These are phyloP conservation scores for Tetrao urogallus DNA, from an alignment of 2,113 vertebrate genomes.

Conservation along the genomic window DNA sequence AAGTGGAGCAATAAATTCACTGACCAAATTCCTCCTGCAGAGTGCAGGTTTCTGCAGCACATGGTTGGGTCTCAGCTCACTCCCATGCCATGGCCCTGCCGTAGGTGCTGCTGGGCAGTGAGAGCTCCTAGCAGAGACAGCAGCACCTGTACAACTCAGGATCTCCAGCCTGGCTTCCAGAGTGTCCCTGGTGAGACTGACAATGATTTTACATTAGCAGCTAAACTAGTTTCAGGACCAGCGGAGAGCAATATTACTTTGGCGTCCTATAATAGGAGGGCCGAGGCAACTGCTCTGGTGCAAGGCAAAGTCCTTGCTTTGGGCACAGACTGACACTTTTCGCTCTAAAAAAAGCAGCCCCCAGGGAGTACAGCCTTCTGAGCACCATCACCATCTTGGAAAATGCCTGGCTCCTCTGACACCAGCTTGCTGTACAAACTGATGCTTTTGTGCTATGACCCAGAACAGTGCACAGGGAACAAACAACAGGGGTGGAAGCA, in stretches of 20 bases:
- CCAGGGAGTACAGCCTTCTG: background rate
- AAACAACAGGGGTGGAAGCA: background rate
- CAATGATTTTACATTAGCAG: background rate
- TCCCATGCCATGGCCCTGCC: background rate
- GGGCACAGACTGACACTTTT: background rate
- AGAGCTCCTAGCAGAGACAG: background rate
- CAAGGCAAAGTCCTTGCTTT: background rate
- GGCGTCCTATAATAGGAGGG: constrained; percentile 25
- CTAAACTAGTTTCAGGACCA: constrained; percentile 66
- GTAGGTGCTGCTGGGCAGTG: background rate
- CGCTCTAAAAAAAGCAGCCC: background rate
- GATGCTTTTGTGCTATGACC: background rate
- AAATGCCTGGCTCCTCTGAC: fast-evolving
- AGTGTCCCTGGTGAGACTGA: constrained; percentile 9
- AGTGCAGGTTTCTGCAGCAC: background rate
- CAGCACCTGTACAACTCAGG: background rate
- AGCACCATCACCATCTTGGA: background rate
- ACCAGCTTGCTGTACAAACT: background rate
- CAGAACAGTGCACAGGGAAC: background rate
- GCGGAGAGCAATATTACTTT: constrained; percentile 68
- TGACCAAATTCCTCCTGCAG: background rate
- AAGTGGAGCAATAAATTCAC: background rate
- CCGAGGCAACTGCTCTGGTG: background rate
- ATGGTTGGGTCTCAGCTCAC: fast-evolving
- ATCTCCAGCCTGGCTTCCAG: background rate